Conservation (phyloP, 2,888 invertebrate species). For the Eulithis prunata region DNA sequence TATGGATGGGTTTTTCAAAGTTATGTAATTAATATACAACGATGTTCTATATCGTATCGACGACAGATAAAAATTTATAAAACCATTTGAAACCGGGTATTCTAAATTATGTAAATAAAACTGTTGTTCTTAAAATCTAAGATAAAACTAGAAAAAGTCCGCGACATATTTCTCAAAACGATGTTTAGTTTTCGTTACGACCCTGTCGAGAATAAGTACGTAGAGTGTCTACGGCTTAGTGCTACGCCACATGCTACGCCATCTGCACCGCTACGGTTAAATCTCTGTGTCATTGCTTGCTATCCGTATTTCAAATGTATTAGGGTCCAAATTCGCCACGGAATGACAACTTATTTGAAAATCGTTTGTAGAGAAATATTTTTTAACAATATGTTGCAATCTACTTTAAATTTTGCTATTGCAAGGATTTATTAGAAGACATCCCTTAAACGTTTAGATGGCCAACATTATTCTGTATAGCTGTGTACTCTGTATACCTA, state of each 20-base stretch:
- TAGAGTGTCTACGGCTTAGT: conserved; percentile 28
- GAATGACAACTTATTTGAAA: conserved; percentile 22
- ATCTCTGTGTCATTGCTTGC: background rate
- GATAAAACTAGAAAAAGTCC: background rate
- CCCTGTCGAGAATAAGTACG: background rate
- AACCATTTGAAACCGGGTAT: too few relatives aligned
- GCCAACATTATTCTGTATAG: too few relatives aligned
- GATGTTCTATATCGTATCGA: too few relatives aligned
- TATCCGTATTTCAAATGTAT: background rate
- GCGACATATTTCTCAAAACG: background rate
- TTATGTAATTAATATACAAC: too few relatives aligned
- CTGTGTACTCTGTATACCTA: too few relatives aligned
- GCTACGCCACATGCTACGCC: conserved; percentile 4
- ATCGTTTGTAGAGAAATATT: conserved; percentile 22
- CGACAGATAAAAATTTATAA: too few relatives aligned
- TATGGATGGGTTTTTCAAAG: too few relatives aligned
- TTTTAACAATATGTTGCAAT: too few relatives aligned
- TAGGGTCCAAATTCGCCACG: conserved; percentile 6
- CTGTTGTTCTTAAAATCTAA: too few relatives aligned
- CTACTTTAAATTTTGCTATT: background rate
- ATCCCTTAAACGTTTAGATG: too few relatives aligned
- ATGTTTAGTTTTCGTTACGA: conserved; percentile 18
- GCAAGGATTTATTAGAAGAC: too few relatives aligned
- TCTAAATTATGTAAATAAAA: too few relatives aligned
- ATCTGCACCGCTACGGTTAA: background rate